phyloP scores from a whole-genome alignment of 2,888 invertebrate genomes.

The Apotomis turbidana region DNA sequence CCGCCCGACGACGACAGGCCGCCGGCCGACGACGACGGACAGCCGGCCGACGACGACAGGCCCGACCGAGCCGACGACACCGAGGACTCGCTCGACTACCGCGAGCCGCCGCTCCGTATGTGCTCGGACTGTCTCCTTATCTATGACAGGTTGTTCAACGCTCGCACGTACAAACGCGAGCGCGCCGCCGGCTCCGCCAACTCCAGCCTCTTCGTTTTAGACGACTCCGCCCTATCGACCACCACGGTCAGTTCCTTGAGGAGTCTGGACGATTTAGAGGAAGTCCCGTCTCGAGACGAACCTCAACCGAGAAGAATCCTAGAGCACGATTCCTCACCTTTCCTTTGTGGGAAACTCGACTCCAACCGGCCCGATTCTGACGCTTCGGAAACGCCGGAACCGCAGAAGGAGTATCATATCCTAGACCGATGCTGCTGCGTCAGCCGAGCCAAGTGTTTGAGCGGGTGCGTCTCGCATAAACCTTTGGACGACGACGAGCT shows the following conservation, averaged over 20 bases:
- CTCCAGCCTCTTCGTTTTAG: slow-evolving; percentile 82
- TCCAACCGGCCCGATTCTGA: slow-evolving; percentile 50
- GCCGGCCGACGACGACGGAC: neutral
- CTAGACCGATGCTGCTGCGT: slow-evolving; percentile 70
- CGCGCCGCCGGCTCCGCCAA: slow-evolving; percentile 67
- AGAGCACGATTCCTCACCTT: slow-evolving; percentile 50
- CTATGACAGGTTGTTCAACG: slow-evolving; percentile 64
- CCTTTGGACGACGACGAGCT: slow-evolving; percentile 73
- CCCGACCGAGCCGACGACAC: too few species aligned
- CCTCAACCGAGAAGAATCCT: slow-evolving; percentile 31
- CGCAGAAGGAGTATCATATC: slow-evolving; percentile 62
- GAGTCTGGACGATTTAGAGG: slow-evolving; percentile 84
- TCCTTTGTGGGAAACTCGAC: slow-evolving; percentile 60
- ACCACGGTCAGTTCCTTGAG: slow-evolving; percentile 83
- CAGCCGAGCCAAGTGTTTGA: slow-evolving; percentile 59
- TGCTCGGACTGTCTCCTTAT: slow-evolving; percentile 52
- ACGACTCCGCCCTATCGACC: slow-evolving; percentile 81
- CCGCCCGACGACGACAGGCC: slow-evolving; percentile 49
- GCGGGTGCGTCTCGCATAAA: slow-evolving; percentile 56
- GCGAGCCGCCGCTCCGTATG: slow-evolving; percentile 37
- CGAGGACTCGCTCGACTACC: slow-evolving; percentile 48
- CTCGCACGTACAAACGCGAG: slow-evolving; percentile 43
- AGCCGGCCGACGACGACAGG: too few species aligned
- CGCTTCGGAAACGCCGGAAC: slow-evolving; percentile 47
- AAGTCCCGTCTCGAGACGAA: slow-evolving; percentile 44